Percentiles rank a stretch among this genome's conserved stretches.
Conservation (phyloP, 2,113 vertebrate species). For the Oreochromis tanganicae region DNA sequence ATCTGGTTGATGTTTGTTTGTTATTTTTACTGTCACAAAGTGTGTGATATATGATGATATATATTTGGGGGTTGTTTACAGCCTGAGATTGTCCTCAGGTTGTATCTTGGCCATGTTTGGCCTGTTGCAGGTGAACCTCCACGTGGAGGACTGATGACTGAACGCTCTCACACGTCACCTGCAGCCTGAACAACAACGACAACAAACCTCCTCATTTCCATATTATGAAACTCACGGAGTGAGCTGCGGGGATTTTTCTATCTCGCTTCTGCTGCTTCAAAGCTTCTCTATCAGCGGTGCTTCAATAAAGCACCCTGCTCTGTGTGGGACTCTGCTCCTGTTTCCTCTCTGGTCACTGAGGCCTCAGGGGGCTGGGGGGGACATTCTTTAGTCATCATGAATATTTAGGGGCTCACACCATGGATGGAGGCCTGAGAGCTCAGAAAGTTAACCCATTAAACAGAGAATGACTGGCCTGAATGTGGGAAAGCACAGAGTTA, state of each 20-base stretch:
- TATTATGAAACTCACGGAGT: background rate
- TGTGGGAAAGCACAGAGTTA: background rate
- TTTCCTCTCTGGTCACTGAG: slow-evolving; percentile 15
- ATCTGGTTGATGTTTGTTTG: background rate
- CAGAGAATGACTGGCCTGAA: background rate
- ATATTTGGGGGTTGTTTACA: fast-evolving
- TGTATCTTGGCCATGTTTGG: background rate
- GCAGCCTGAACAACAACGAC: background rate
- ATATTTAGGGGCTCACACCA: background rate
- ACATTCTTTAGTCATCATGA: background rate
- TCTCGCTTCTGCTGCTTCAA: background rate
- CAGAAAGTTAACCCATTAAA: background rate
- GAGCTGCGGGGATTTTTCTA: background rate
- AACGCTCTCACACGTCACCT: background rate
- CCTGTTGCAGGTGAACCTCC: background rate
- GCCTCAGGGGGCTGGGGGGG: background rate
- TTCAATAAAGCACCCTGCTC: background rate
- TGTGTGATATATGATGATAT: background rate
- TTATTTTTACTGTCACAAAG: fast-evolving
- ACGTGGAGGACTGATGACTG: background rate
- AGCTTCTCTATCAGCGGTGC: background rate
- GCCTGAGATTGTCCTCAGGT: background rate
- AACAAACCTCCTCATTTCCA: background rate
- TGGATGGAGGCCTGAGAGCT: background rate
- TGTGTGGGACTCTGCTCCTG: background rate